These are phyloP conservation scores for Arbacia lixula DNA, from an alignment of 53 echinoderm and acorn worm species.

Conservation along the genomic window DNA sequence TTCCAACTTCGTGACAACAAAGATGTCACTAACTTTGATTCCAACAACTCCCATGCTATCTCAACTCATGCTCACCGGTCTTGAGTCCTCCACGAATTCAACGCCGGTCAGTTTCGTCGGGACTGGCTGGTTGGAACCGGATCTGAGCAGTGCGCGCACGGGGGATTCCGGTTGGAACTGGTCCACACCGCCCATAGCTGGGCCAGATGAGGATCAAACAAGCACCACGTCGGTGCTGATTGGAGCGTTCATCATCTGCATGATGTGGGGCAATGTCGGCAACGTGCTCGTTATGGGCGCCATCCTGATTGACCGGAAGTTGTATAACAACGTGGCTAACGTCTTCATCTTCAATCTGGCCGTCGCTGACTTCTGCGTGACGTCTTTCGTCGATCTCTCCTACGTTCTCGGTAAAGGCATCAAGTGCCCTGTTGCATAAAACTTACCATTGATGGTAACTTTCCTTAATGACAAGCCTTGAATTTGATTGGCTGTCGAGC, in stretches of 20 bases:
- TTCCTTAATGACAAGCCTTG: no score
- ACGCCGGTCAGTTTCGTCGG: no score
- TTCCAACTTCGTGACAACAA: no score
- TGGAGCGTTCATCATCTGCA: constrained; percentile 62
- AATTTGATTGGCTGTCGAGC: no score
- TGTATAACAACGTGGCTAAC: constrained; percentile 68
- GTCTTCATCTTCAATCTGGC: constrained; percentile 82
- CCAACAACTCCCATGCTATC: no score
- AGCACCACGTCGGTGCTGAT: constrained; percentile 46
- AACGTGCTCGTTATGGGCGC: constrained; percentile 74
- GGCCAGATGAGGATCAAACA: background rate
- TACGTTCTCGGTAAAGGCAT: constrained; percentile 66
- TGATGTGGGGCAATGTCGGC: constrained; percentile 74
- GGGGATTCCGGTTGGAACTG: constrained; percentile 1
- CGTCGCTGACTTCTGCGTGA: constrained; percentile 75
- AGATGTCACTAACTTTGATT: no score
- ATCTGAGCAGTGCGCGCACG: no score
- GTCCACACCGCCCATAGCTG: background rate
- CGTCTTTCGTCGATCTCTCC: constrained; percentile 74
- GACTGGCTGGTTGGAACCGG: no score
- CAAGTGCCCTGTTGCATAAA: no score
- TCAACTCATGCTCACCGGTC: no score
- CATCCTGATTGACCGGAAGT: constrained; percentile 61
- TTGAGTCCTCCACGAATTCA: no score
- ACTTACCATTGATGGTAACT: no score